Evolutionary conservation across 2,888 invertebrate species (phyloP).

Genomic region (Tribolium freemani): DNA sequence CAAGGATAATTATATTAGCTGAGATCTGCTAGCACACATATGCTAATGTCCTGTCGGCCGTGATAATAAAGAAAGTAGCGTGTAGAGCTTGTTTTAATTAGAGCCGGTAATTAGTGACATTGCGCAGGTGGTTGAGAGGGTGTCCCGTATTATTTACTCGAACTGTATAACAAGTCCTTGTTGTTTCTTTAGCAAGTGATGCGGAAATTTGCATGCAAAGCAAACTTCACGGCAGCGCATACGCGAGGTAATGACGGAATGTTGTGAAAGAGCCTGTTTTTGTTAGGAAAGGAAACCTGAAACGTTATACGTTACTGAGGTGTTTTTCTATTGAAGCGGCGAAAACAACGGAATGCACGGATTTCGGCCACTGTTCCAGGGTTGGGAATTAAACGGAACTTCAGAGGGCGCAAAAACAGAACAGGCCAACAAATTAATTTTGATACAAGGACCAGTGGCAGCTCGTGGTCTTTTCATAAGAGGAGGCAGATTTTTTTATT

Average conservation of each 20-base stretch:
- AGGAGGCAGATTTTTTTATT: no score
- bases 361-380: background rate
- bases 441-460: no score
- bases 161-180: conserved; percentile 47
- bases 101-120: conserved; percentile 59
- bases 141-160: conserved; percentile 49
- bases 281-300: conserved; percentile 11
- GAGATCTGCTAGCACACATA: conserved; percentile 45
- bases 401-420: background rate
- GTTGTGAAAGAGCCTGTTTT: conserved; percentile 27
- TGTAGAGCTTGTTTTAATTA: conserved; percentile 61
- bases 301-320: conserved; percentile 7
- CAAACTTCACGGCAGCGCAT: conserved; percentile 26
- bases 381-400: conserved; percentile 8
- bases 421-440: no score
- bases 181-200: conserved; percentile 47
- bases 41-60: conserved; percentile 46
- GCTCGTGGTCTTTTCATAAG: no score
- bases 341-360: conserved; percentile 14
- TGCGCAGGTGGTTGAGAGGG: conserved; percentile 57
- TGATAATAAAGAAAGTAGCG: conserved; percentile 60
- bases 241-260: conserved; percentile 27
- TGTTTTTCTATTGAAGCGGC: conserved; percentile 22
- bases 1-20: conserved; percentile 52
- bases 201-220: conserved; percentile 41